Evolutionary conservation across 2,797 vertebrate genomes (phyloP).

Genomic region (Capromys pilorides): DNA sequence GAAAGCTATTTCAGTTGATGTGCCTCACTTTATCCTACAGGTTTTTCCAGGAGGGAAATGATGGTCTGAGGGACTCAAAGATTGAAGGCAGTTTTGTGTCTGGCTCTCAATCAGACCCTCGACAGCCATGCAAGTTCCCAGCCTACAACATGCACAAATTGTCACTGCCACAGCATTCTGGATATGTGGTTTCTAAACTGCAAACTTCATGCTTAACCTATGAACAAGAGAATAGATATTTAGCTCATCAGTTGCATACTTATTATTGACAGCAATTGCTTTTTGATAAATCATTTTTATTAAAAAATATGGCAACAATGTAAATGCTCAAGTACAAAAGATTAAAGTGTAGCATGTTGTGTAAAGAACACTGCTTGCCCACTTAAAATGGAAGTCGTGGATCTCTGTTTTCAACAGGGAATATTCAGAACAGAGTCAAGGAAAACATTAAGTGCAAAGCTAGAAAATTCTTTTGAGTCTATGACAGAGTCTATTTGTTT

Average conservation of each 20-base stretch:
- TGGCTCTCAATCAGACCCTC: neutral
- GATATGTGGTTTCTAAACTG: neutral
- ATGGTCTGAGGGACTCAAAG: neutral
- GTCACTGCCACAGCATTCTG: neutral
- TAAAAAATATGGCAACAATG: neutral
- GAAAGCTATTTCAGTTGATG: neutral
- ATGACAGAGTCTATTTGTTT: conserved; percentile 2
- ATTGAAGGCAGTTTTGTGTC: neutral
- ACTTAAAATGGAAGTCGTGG: neutral
- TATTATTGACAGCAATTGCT: neutral
- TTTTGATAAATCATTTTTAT: neutral
- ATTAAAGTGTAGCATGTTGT: neutral
- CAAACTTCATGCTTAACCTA: neutral
- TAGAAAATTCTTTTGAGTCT: neutral
- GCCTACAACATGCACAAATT: too few species aligned
- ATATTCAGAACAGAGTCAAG: neutral
- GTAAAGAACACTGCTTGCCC: neutral
- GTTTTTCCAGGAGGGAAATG: neutral
- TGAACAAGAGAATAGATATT: neutral
- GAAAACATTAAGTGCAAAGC: neutral
- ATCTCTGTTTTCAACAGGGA: neutral
- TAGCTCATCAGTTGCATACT: neutral
- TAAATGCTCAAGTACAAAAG: neutral
- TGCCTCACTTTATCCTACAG: neutral
- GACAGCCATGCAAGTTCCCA: neutral